Conservation (phyloP, 1,140 invertebrate genomes). For the Saxidomus purpurata region DNA sequence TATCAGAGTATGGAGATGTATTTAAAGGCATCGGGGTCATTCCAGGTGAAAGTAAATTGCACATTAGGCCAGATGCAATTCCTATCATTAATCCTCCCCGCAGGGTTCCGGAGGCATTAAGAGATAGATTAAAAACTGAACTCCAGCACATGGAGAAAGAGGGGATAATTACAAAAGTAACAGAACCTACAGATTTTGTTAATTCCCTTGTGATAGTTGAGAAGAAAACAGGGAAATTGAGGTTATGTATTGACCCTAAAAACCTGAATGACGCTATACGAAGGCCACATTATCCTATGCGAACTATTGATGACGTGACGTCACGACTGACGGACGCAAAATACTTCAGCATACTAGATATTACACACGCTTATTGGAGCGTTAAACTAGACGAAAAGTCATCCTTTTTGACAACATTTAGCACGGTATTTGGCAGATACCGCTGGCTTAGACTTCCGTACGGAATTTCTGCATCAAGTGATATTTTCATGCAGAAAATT, state of each 20-base stretch:
- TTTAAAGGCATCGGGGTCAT: slow-evolving; percentile 13
- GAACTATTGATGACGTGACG: slow-evolving; percentile 38
- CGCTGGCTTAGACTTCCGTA: no score
- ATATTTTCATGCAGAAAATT: no score
- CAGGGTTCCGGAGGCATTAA: slow-evolving; percentile 59
- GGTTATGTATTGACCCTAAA: slow-evolving; percentile 36
- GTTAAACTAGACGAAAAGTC: slow-evolving; percentile 74
- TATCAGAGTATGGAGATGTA: neutral
- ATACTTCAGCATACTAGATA: slow-evolving; percentile 32
- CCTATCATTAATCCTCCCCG: slow-evolving; percentile 60
- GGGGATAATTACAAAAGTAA: slow-evolving; percentile 61
- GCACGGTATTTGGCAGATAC: slow-evolving; percentile 29
- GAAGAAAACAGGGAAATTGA: slow-evolving; percentile 50
- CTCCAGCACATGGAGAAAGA: slow-evolving; percentile 47
- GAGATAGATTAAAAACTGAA: slow-evolving; percentile 70
- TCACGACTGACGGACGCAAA: slow-evolving; percentile 3
- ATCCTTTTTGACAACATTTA: slow-evolving; percentile 47
- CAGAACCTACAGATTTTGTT: slow-evolving; percentile 68
- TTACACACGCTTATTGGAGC: slow-evolving; percentile 46
- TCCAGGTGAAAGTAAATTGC: slow-evolving; percentile 9
- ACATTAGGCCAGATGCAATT: slow-evolving; percentile 8
- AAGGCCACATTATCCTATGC: slow-evolving; percentile 42
- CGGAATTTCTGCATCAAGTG: no score
- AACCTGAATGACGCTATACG: slow-evolving; percentile 4
- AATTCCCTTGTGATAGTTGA: slow-evolving; percentile 58